Conservation (phyloP, 1,140 invertebrate genomes). For the Rhynchophorus ferrugineus region DNA sequence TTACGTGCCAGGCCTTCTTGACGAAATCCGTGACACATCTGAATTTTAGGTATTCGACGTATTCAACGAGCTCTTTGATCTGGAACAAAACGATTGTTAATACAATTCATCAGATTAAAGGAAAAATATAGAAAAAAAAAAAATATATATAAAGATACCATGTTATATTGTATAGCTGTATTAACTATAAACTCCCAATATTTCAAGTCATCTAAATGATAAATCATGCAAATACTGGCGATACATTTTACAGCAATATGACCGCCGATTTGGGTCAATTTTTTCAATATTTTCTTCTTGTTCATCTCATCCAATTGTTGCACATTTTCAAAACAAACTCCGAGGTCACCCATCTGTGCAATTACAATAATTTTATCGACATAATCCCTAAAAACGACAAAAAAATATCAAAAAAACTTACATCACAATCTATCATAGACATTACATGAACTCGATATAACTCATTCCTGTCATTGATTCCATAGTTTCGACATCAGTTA, state of each 20-base stretch:
- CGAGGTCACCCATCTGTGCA: slow-evolving; percentile 26
- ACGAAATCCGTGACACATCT: slow-evolving; percentile 22
- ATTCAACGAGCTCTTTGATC: slow-evolving; percentile 24
- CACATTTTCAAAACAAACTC: slow-evolving; percentile 20
- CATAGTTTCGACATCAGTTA: slow-evolving; percentile 25
- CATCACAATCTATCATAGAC: background rate
- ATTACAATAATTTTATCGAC: slow-evolving; percentile 30
- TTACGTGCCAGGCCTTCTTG: slow-evolving; percentile 29
- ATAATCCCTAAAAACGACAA: slow-evolving; percentile 25
- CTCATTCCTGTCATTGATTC: slow-evolving; percentile 16
- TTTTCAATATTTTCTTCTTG: slow-evolving; percentile 28
- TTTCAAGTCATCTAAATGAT: slow-evolving; percentile 25
- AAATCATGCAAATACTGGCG: slow-evolving; percentile 29
- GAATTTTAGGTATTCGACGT: slow-evolving; percentile 28
- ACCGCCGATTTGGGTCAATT: slow-evolving; percentile 20
- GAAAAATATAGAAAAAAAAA: no score
- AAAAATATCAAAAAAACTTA: background rate
- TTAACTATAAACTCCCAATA: slow-evolving; percentile 32
- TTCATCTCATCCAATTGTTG: slow-evolving; percentile 24
- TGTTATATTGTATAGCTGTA: slow-evolving; percentile 17
- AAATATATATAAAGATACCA: no score
- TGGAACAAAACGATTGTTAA: no score
- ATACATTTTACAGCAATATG: slow-evolving; percentile 26
- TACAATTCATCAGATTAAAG: no score
- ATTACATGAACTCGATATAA: slow-evolving; percentile 29